Evolutionary conservation across 2,113 vertebrate genomes (phyloP).

Genomic region (Antechinus flavipes): DNA sequence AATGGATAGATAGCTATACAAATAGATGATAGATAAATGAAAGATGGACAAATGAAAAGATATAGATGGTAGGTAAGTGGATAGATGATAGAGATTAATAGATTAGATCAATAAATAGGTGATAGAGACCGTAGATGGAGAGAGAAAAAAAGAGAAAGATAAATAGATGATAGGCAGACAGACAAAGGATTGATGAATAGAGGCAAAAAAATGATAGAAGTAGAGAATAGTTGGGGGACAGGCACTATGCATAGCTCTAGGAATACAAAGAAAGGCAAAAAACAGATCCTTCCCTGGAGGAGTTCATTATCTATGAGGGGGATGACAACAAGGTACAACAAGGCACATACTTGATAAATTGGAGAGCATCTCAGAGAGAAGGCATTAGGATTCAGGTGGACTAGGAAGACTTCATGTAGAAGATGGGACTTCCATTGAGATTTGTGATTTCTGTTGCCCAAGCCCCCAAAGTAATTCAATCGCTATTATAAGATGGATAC

Average conservation of each 20-base stretch:
- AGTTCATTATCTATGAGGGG: not conserved
- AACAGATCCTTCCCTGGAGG: not conserved
- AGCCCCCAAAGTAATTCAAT: not conserved
- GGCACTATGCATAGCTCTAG: not conserved
- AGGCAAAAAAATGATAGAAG: not conserved
- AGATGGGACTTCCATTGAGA: not conserved
- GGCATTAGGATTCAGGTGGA: not conserved
- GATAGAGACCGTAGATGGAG: not conserved
- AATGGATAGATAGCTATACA: not conserved
- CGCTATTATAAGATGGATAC: not conserved
- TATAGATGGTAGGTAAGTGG: not conserved
- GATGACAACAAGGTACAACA: not conserved
- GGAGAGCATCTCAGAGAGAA: not conserved
- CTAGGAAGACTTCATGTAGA: not conserved
- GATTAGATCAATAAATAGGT: not conserved
- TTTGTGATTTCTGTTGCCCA: not conserved
- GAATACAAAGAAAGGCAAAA: not conserved
- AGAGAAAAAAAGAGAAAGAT: not conserved
- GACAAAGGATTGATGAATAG: not conserved
- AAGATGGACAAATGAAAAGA: not conserved
- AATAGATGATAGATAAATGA: not conserved
- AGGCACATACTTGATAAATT: not conserved
- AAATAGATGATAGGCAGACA: not conserved
- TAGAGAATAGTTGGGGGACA: not conserved
- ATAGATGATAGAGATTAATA: not conserved